Evolutionary conservation across 2,797 vertebrate species (phyloP), one percentile per base, ranked within the genome.

Genomic region (Falco cherrug): DNA sequence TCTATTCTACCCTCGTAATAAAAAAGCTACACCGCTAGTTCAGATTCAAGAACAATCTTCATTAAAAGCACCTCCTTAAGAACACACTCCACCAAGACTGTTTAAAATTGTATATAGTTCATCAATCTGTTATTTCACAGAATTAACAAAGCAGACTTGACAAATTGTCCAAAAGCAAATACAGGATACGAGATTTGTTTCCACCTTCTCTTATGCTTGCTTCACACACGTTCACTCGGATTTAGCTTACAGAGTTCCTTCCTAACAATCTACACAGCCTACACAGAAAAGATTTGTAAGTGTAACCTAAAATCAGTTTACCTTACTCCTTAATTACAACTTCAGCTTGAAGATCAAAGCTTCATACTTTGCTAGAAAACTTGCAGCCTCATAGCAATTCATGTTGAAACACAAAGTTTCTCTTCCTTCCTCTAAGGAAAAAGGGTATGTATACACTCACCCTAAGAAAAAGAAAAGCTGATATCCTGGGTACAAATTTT

Each of bases 371-470:
- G 10, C 54, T 92, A 64, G 56, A 83, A 71, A 92, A 85, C 37
- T 28, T 54, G 31, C 48, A 93, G 57, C 41, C 64, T 89, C 24
- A 26, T 10, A n/a, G 45, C 29, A 26, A 33, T 53, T 77, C 29
- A 18, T 5, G 9, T 1, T 64, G 54, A 84, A 89, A 90, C 12
- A 82, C 15, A 43, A 74, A 68, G 31, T 39, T 82, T 84, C 10
- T 87, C 53, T 64, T 93, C 67, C 45, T 81, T 93, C 35, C 59
- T 70, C 43, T 45, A 83, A 74, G 29, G 45, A 67, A 95, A 91
- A 88, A 56, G 0, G 13, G 16, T 50, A 84, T 5, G 26, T 35
- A 84, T 10, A 71, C 7, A 76, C 33, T 47, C 24, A 75, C 5
- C 7, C 26, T 18, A 75, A 75, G 37, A 76, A 80, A 87, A 84